phyloP scores from a whole-genome alignment of 2,113 vertebrate genomes.

The Ciconia stormi region DNA sequence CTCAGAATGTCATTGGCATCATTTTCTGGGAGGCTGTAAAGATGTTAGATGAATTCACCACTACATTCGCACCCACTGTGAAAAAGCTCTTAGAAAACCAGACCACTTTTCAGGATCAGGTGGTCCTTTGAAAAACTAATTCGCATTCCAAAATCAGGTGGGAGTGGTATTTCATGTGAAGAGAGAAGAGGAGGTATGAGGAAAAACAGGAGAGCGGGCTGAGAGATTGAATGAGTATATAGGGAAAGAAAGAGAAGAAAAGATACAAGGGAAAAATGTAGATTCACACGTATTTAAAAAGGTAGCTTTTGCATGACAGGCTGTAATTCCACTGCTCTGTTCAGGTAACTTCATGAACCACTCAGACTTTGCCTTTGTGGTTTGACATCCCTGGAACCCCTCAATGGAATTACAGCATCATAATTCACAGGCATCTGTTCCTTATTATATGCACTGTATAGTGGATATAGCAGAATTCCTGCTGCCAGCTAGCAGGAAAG shows the following conservation, averaged over 20 bases:
- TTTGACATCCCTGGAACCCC: conserved; percentile 10
- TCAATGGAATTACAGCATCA: conserved; percentile 1
- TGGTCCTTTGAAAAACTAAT: background rate
- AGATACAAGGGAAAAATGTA: background rate
- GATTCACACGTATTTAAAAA: background rate
- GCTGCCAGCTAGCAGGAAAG: conserved; percentile 19
- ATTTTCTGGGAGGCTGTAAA: background rate
- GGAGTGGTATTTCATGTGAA: background rate
- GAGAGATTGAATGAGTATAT: background rate
- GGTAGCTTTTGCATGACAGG: background rate
- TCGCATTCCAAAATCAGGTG: background rate
- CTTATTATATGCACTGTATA: background rate
- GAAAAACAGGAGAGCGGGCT: background rate
- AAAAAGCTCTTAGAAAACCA: background rate
- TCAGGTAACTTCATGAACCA: background rate
- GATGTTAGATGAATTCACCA: background rate
- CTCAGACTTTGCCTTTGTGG: background rate
- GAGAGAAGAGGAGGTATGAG: background rate
- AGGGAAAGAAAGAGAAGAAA: background rate
- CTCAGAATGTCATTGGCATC: background rate
- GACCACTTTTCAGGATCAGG: background rate
- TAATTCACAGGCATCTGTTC: conserved; percentile 10
- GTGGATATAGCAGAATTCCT: conserved; percentile 7
- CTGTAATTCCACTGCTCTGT: background rate
- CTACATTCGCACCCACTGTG: background rate